phyloP scores from a whole-genome alignment of 2,797 vertebrate species.

The Caiman crocodilus region DNA sequence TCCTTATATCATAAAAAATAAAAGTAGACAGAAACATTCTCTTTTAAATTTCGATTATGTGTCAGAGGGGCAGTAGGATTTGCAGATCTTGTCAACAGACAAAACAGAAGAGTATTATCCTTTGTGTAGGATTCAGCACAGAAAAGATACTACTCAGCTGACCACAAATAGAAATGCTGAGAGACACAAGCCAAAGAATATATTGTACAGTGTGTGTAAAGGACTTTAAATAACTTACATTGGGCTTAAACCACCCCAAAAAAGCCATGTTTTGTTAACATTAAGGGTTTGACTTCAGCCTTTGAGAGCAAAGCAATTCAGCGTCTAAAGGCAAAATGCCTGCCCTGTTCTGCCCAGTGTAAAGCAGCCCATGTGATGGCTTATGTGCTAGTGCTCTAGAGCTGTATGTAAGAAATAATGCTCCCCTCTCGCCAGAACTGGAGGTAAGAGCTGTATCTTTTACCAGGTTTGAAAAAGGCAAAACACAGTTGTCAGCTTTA shows the following conservation, averaged over 20 bases:
- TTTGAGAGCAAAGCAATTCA: slow-evolving; percentile 39
- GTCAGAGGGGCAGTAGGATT: slow-evolving; percentile 60
- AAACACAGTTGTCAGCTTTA: background rate
- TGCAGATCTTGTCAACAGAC: slow-evolving; percentile 69
- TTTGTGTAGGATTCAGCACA: slow-evolving; percentile 30
- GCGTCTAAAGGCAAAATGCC: slow-evolving; percentile 18
- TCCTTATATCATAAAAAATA: slow-evolving; percentile 53
- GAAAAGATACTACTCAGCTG: slow-evolving; percentile 42
- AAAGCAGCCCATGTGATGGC: slow-evolving; percentile 7
- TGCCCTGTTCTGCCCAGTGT: background rate
- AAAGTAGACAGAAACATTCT: slow-evolving; percentile 60
- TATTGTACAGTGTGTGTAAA: slow-evolving; percentile 41
- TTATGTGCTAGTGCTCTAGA: background rate
- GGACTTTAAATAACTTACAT: slow-evolving; percentile 42
- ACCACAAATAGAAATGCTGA: slow-evolving; percentile 55
- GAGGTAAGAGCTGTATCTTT: background rate
- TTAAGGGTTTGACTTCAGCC: slow-evolving; percentile 43
- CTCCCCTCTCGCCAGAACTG: background rate
- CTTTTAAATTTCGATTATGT: slow-evolving; percentile 68
- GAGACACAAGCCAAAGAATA: slow-evolving; percentile 39
- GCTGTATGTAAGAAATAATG: background rate
- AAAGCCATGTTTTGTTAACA: slow-evolving; percentile 15
- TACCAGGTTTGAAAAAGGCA: background rate
- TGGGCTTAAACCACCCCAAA: slow-evolving; percentile 18
- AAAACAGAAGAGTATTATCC: slow-evolving; percentile 58